Conservation (phyloP, 2,113 vertebrate genomes). For the Lichenostomus cassidix region DNA sequence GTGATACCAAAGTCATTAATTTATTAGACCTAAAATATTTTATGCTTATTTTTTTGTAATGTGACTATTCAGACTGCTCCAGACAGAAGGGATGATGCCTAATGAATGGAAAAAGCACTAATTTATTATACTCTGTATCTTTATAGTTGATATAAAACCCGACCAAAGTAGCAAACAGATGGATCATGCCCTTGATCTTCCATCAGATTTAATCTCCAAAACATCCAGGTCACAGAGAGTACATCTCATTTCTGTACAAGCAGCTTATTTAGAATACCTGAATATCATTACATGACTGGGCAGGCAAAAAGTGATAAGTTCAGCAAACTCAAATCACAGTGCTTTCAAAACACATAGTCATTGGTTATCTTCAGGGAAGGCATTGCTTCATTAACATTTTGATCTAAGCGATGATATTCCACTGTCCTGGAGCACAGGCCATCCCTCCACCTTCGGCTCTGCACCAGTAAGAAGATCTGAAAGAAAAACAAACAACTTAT, state of each 20-base stretch:
- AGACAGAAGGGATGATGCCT: constrained; percentile 50
- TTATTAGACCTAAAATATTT: constrained; percentile 37
- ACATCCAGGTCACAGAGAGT: constrained; percentile 60
- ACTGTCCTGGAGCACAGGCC: constrained; percentile 88
- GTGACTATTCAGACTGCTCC: constrained; percentile 47
- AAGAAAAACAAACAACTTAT: constrained; percentile 16
- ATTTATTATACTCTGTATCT: constrained; percentile 44
- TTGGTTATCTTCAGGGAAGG: constrained; percentile 95
- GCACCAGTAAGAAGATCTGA: constrained; percentile 89
- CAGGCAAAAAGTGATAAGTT: constrained; percentile 67
- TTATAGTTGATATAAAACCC: constrained; percentile 50
- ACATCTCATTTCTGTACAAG: constrained; percentile 56
- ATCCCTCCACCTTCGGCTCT: constrained; percentile 92
- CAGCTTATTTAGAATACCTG: constrained; percentile 61
- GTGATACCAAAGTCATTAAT: constrained; percentile 12
- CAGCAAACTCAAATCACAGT: constrained; percentile 57
- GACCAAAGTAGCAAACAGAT: constrained; percentile 57
- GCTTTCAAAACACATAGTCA: constrained; percentile 90
- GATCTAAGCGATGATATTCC: constrained; percentile 92
- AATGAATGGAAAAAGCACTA: constrained; percentile 45
- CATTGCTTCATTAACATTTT: constrained; percentile 95
- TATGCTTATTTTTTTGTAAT: constrained; percentile 28
- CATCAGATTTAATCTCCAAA: constrained; percentile 64
- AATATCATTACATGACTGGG: constrained; percentile 65
- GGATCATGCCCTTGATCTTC: constrained; percentile 50